Base-by-base conservation (phyloP, 2,888 invertebrate genomes). In the Oxycera nigricornis region DNA sequence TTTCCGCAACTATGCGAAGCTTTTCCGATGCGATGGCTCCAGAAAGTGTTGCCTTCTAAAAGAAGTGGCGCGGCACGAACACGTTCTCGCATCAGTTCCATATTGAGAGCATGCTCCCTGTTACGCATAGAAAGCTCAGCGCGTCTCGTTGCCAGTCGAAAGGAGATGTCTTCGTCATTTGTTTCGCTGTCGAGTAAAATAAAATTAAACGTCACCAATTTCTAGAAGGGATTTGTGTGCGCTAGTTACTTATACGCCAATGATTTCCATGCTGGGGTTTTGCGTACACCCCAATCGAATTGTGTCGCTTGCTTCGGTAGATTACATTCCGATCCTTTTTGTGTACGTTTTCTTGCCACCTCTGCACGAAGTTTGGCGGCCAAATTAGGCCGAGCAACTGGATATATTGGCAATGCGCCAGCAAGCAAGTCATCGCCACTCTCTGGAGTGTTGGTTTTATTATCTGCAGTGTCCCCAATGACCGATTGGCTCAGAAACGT, bases 251-350 rank as follows among this genome's bases (percentile, higher is more conserved):
- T 83, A 2, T 83, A 77, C 1, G 83, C 79, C 6, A 85, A 74
- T 0, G 83, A 82, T 75, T 85, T 85, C 84, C 85, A 85, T 3
- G 85, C 85, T 0, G 85, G 85, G 4, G 84, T 84, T 77, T 83
- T 84, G 1, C 84, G 80, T 1, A 85, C 85, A 77, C 84, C 85
- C 85, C 85, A 85, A 76, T 84, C 83, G 2, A 82, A 78, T 14
- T 80, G 81, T 14, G 59, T 7, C 28, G 50, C 22, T 11, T 62
- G 52, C 22, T 73, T 46, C 35, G 73, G 35, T 11, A 73, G 2
- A 74, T 81, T 82, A 70, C 79, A 82, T 73, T 82, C 78, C 3
- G 84, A 76, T 9, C 61, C 39, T 72, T 83, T 83, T 68, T 80
- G 79, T 0, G 83, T 77, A 77, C 84, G 85, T 72, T 83, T 82